A percentile compares a stretch with the other conserved stretches of the same genome.
Conservation (phyloP, 2,888 invertebrate genomes). For the Julus scanicus region DNA sequence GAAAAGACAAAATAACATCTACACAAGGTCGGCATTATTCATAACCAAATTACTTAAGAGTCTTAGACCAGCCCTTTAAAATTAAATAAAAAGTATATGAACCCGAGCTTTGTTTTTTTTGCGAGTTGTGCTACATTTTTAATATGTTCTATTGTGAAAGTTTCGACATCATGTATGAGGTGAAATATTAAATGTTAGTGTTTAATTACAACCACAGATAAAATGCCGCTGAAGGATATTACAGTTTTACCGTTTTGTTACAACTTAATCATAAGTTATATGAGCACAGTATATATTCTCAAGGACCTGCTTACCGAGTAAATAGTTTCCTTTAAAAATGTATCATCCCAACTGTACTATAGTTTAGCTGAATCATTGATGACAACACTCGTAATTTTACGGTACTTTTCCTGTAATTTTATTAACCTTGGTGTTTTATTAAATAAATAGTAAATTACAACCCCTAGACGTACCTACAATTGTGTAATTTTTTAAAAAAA, state of each 20-base stretch:
- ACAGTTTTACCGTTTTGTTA: not conserved
- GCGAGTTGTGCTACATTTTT: no score
- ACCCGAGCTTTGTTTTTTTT: no score
- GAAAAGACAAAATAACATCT: no score
- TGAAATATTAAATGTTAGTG: not conserved
- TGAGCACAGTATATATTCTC: not conserved
- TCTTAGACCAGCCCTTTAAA: no score
- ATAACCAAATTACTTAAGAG: no score
- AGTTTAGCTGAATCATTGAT: not conserved
- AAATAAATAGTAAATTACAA: not conserved
- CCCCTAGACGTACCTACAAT: not conserved
- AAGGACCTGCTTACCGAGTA: not conserved
- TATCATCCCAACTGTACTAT: not conserved
- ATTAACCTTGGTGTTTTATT: not conserved
- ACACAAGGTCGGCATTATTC: no score
- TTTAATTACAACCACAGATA: not conserved
- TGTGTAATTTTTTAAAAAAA: not conserved
- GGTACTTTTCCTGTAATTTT: slow-evolving; percentile 19
- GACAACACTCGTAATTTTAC: not conserved
- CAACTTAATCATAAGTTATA: not conserved
- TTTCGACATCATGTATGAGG: not conserved
- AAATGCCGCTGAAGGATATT: not conserved
- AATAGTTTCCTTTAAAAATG: not conserved
- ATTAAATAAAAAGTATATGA: no score
- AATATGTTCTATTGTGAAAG: not conserved